Conservation (phyloP, 1,140 invertebrate genomes). For the Drosophila tropicalis region DNA sequence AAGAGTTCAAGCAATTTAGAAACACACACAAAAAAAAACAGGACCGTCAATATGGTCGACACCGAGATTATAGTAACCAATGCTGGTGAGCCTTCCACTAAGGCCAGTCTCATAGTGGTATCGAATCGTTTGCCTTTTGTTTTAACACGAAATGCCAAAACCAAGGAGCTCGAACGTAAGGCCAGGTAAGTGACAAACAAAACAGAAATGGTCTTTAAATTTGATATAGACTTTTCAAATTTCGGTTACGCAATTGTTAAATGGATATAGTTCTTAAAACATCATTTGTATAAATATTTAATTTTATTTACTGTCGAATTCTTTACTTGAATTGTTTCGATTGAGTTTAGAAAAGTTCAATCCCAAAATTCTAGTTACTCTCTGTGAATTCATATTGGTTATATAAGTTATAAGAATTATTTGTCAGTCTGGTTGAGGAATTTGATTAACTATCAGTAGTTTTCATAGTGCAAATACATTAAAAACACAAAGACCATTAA, state of each 20-base stretch:
- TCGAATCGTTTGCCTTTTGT: constrained; percentile 95
- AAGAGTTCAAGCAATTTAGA: constrained; percentile 2
- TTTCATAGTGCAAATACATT: constrained; percentile 7
- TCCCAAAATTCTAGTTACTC: too few species aligned
- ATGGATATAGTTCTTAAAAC: too few species aligned
- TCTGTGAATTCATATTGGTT: not conserved
- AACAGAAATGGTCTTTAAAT: not conserved
- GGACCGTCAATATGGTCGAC: constrained; percentile 62
- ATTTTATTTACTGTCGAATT: too few species aligned
- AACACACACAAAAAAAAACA: not conserved
- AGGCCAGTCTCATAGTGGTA: constrained; percentile 93
- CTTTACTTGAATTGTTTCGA: too few species aligned
- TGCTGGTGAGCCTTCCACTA: constrained; percentile 74
- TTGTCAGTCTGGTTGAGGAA: not conserved
- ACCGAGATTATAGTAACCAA: constrained; percentile 82
- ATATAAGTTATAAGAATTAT: not conserved
- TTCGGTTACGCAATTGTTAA: not conserved
- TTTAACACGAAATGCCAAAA: constrained; percentile 88
- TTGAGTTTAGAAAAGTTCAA: too few species aligned
- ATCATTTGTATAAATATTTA: too few species aligned
- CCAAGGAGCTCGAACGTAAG: constrained; percentile 89
- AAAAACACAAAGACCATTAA: constrained; percentile 8
- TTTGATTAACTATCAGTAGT: not conserved
- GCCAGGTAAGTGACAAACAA: constrained; percentile 87
- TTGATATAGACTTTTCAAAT: not conserved